Evolutionary conservation across 2,797 vertebrate species (phyloP).

Genomic region (Sylvia borin): DNA sequence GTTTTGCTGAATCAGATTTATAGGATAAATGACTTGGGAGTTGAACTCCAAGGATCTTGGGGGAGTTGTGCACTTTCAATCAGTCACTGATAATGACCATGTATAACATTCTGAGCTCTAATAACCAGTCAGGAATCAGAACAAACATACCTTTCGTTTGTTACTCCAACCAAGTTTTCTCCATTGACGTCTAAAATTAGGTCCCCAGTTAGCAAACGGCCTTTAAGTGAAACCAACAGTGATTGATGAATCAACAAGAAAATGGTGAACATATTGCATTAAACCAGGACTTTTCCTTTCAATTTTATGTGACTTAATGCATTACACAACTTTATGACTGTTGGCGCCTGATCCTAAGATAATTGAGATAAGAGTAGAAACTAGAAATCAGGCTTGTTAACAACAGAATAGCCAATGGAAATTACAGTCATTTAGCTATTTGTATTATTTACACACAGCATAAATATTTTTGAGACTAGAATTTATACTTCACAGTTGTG

Average conservation of each 20-base stretch:
- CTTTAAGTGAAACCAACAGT: constrained; percentile 64
- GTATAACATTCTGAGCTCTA: not conserved
- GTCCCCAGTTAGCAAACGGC: constrained; percentile 85
- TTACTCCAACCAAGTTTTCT: constrained; percentile 83
- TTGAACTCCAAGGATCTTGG: not conserved
- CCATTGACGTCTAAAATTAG: constrained; percentile 89
- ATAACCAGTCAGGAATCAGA: not conserved
- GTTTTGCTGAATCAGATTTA: not conserved
- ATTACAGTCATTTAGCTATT: not conserved
- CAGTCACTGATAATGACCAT: not conserved
- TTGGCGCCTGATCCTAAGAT: not conserved
- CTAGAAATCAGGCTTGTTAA: not conserved
- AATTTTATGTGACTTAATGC: not conserved
- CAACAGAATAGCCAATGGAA: not conserved
- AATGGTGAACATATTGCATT: not conserved
- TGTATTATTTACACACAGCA: not conserved
- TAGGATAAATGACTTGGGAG: not conserved
- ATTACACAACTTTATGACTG: not conserved
- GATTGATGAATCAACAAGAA: not conserved
- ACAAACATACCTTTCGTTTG: constrained; percentile 81
- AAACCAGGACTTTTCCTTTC: not conserved
- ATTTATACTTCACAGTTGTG: not conserved
- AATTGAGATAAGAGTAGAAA: not conserved
- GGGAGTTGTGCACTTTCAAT: not conserved
- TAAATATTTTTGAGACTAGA: not conserved